A percentile compares a stretch with the other conserved stretches of the same genome.
Evolutionary conservation across 1,140 invertebrate genomes (phyloP).

Genomic region (Neodiprion fabricii): DNA sequence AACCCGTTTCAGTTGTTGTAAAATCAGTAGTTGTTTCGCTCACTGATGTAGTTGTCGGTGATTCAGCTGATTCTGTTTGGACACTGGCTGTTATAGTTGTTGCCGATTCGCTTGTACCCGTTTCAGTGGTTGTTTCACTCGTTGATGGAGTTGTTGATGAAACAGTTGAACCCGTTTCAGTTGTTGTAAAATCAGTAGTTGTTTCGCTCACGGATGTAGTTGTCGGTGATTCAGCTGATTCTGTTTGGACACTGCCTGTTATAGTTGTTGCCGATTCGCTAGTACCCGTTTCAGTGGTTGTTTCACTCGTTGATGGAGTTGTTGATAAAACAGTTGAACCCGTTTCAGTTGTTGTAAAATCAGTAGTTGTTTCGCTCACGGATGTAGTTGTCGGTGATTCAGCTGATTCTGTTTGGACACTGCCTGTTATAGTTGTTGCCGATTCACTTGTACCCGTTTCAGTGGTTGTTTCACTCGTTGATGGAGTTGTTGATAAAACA

Average conservation of each 20-base stretch:
- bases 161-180: background rate
- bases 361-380: background rate
- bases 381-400: background rate
- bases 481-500: too few species aligned
- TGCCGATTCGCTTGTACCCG: background rate
- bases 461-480: too few species aligned
- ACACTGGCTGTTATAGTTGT: background rate
- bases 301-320: background rate
- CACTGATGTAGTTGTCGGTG: background rate
- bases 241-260: background rate
- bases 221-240: background rate
- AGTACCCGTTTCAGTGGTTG: background rate
- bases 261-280: background rate
- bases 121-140: background rate
- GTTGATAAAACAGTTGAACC: too few species aligned
- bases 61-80: background rate
- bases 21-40: background rate
- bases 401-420: too few species aligned
- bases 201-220: background rate
- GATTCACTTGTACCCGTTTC: too few species aligned
- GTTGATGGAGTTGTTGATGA: background rate
- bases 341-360: background rate
- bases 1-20: background rate
- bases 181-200: background rate
- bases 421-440: too few species aligned